A percentile compares a stretch with the other conserved stretches of the same genome.
Conservation (phyloP, 2,888 invertebrate species). For the Cantharis lateralis region DNA sequence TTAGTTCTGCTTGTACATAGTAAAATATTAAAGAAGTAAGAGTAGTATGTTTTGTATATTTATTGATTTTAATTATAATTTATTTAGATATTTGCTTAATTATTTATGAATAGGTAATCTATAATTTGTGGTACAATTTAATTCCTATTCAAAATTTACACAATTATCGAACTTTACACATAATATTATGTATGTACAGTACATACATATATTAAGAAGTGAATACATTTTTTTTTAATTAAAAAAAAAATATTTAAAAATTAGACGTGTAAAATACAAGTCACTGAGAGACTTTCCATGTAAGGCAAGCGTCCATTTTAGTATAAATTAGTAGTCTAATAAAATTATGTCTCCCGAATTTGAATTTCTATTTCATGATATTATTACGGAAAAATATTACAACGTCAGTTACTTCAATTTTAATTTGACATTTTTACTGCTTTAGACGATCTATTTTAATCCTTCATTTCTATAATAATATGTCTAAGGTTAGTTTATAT, state of each 20-base stretch:
- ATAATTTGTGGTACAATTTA: background rate
- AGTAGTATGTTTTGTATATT: background rate
- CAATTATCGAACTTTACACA: background rate
- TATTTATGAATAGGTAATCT: background rate
- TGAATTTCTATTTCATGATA: background rate
- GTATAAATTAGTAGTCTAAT: background rate
- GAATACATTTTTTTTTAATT: too few relatives aligned
- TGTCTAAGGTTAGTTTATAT: background rate
- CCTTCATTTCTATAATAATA: background rate
- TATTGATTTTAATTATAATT: background rate
- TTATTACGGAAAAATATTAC: background rate
- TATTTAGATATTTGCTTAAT: background rate
- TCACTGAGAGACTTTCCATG: background rate
- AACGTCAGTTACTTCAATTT: background rate
- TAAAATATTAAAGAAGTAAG: slow-evolving; percentile 1
- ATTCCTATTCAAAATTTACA: background rate
- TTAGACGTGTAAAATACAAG: background rate
- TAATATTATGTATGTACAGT: background rate
- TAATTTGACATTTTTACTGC: background rate
- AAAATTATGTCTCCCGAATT: background rate
- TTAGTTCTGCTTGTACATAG: background rate
- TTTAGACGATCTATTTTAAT: background rate
- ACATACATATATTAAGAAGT: too few relatives aligned
- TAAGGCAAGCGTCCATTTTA: background rate
- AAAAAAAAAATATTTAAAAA: background rate